Evolutionary conservation across 1,140 invertebrate species (phyloP), one percentile per base, ranked within the genome.

Genomic region (Arion vulgaris): DNA sequence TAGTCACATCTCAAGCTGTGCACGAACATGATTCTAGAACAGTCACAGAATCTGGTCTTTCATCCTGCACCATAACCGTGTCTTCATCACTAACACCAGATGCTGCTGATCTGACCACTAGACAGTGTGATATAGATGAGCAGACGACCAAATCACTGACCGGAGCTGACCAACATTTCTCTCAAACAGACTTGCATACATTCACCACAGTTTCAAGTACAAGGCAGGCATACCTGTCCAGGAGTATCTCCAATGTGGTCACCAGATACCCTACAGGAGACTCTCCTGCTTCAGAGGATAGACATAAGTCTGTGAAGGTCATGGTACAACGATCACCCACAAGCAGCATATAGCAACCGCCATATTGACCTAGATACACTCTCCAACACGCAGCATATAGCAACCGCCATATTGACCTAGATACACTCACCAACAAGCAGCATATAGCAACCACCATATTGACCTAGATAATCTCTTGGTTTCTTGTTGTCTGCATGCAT

Each of bases 271-370:
- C 62, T 38, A 19, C n/a, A 38, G 68, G 23, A n/a, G 39, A 32
- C 36, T 26, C 78, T 34, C 66, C 32, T 38, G 71, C 78, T 32
- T 66, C 66, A n/a, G 77, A 80, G 7, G 66, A 69, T 38, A 1
- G 66, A 49, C 51, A 39, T n/a, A 41, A 36, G 0, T 39, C 57
- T 41, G 57, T 68, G 53, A 80, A 45, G 19, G 77, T 68, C 17
- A 41, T 66, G 26, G 53, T 45, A 26, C 57, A 69, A 41, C 53
- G 69, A 23, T 68, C 57, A 34, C 13, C 57, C 39, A n/a, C 75
- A 45, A 15, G 11, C 17, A 74, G n/a, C 51, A 17, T 39, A 5
- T 34, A 32, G 28, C 9, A 15, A 34, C 19, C 34, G 45, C 28
- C 36, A 75, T 45, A 39, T 49, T 32, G 23, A n/a, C 11, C 11